Evolutionary conservation across 2,113 vertebrate species (phyloP).

Genomic region (Pheucticus melanocephalus): DNA sequence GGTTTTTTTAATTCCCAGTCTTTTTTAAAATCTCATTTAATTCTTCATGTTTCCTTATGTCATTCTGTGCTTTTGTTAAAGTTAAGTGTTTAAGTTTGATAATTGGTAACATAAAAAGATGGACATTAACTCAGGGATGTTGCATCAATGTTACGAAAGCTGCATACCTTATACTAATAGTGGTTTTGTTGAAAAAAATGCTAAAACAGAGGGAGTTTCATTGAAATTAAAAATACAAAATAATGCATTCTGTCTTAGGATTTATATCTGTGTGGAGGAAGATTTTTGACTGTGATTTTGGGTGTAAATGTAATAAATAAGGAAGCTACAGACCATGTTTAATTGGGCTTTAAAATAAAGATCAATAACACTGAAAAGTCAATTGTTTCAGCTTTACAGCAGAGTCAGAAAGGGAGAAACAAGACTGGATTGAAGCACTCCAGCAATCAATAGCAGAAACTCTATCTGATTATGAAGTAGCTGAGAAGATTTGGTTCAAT

Average conservation of each 20-base stretch:
- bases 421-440: conserved; percentile 93
- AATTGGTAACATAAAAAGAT: neutral
- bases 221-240: neutral
- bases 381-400: conserved; percentile 92
- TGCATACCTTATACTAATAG: neutral
- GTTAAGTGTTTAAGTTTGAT: neutral
- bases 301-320: conserved; percentile 49
- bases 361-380: conserved; percentile 78
- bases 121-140: neutral
- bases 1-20: neutral
- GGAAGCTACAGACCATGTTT: conserved; percentile 61
- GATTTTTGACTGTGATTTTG: conserved; percentile 13
- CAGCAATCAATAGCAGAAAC: conserved; percentile 95
- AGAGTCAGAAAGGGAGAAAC: conserved; percentile 91
- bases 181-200: neutral
- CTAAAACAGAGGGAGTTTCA: neutral
- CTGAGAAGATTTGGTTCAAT: conserved; percentile 99
- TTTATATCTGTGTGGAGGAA: neutral
- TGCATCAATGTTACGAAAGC: neutral
- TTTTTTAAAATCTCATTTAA: neutral
- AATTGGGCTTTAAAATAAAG: conserved; percentile 81
- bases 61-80: neutral
- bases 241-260: neutral
- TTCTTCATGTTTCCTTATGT: neutral
- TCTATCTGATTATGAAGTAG: conserved; percentile 98